Conservation (phyloP, 2,797 vertebrate genomes). For the Notamacropus eugenii region DNA sequence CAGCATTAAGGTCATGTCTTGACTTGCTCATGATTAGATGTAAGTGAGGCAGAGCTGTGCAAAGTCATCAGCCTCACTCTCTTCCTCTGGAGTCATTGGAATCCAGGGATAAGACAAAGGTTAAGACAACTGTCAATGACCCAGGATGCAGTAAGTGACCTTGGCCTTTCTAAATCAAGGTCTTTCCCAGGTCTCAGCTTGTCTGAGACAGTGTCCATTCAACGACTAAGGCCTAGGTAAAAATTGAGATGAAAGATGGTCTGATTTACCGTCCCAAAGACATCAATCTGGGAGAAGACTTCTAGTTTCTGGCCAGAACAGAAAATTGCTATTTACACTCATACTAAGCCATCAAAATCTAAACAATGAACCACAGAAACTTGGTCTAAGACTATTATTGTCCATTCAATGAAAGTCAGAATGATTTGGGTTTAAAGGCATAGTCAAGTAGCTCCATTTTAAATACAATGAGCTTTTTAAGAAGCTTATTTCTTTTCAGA, state of each 20-base stretch:
- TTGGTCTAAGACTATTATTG: background rate
- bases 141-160: background rate
- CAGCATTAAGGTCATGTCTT: background rate
- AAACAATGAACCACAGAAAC: background rate
- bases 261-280: background rate
- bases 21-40: background rate
- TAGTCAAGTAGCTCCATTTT: background rate
- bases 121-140: background rate
- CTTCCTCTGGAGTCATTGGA: background rate
- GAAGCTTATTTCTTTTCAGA: background rate
- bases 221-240: background rate
- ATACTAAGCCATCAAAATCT: background rate
- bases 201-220: background rate
- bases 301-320: background rate
- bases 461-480: background rate
- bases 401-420: background rate
- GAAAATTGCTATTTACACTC: background rate
- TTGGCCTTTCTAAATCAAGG: background rate
- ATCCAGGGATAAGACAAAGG: background rate
- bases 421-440: background rate
- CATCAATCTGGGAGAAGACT: background rate
- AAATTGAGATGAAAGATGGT: background rate
- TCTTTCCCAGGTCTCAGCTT: background rate
- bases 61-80: background rate
- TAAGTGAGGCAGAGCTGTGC: background rate